Evolutionary conservation across 2,888 invertebrate species (phyloP), one percentile per base, ranked within the genome.

Genomic region (Noctua pronuba): DNA sequence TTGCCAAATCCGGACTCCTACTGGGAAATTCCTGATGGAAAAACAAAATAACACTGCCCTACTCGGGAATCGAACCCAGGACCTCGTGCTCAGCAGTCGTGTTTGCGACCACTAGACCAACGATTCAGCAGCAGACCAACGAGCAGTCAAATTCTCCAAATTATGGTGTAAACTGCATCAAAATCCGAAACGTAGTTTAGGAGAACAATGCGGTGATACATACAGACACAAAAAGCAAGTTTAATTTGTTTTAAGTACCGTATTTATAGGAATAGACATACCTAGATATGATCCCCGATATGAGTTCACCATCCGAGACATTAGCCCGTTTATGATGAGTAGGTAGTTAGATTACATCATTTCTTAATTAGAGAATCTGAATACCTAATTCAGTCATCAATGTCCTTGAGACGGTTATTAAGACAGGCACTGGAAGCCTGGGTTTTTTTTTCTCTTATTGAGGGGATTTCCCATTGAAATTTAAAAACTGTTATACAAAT

Each of bases 251-350:
- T 58, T 28, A 28, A 16, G 16, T 58, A 58, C 28, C 28, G 58
- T 28, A 28, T 28, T 1, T 16, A 28, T 28, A 18, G 2, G 16
- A 28, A 28, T 6, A 28, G 16, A 7, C 28, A 28, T 16, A 7
- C 2, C 16, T 28, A 58, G n/a, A 28, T 28, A 58, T 18, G 58
- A 8, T 18, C 18, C 28, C 18, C 18, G 58, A 18, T 60, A 60
- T 52, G 62, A 52, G 31, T 52, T 16, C 11, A 16, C 44, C 52
- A 76, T 64, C 41, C 44, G 52, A 75, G 28, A n/a, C 38, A 49
- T 46, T 49, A 44, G 7, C 28, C 49, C 46, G 60, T 44, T 44
- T 44, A 62, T 46, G 21, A 41, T 38, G 11, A 46, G 44, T 3
- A 44, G 6, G 16, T 18, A n/a, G 49, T 18, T 46, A 46, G 28